Base-by-base conservation (phyloP, 2,113 vertebrate genomes). In the Strix aluco region DNA sequence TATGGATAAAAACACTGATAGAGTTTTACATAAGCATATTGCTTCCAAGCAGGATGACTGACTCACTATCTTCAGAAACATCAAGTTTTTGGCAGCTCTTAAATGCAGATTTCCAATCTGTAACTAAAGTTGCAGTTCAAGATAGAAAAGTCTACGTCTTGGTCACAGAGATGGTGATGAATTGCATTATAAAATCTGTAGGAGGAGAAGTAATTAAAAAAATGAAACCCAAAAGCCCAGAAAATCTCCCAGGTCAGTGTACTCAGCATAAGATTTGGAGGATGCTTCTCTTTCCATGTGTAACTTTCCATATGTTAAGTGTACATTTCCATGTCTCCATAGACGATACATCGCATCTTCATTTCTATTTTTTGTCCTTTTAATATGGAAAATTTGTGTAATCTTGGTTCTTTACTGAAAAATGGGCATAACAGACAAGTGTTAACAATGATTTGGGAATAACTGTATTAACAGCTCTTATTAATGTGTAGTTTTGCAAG, bases 11-110 rank as follows among this genome's bases (percentile, higher is more conserved):
- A 94, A 77, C 51, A 91, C 5, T 72, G 52, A 63, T 51, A 72
- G 70, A 88, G 21, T 87, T 87, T 93, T 94, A 30, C 36, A 88
- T 72, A 87, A 93, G 34, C 54, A 49, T 85, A 82, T 77, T 82
- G 40, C 49, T 80, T 95, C 78, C 66, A 91, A 54, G 34, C 52
- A 86, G 26, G 25, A 71, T 67, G 57, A 75, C 36, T 94, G 73
- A 81, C 57, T 92, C 73, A 32, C 34, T 84, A 2, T 67, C 55
- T 85, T 75, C 70, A 91, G 40, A 92, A 89, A 65, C 40, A 84
- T 17, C 19, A 91, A 71, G 30, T 57, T 87, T 91, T 87, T 96
- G 52, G 42, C 70, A 91, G 49, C 21, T 95, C 46, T 52, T 95
- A 62, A 84, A 88, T 78, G 6, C 38, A 91, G 42, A 96, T 81